Evolutionary conservation across 1,140 invertebrate genomes (phyloP).

Genomic region (Trypoxylus dichotomus): DNA sequence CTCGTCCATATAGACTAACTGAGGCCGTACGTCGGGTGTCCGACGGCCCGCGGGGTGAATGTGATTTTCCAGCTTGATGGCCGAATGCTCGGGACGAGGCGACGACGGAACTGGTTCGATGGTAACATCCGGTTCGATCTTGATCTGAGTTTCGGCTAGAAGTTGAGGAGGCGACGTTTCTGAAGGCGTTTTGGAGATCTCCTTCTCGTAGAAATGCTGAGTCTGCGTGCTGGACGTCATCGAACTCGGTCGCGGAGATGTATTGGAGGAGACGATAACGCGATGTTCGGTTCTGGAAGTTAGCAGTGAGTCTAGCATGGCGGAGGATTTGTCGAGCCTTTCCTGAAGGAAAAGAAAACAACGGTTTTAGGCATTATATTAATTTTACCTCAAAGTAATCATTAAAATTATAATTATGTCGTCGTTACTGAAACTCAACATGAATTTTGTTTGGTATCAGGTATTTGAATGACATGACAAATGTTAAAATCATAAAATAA

Average conservation of each 20-base stretch:
- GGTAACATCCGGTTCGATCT: constrained; percentile 28
- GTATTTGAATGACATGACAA: too few relatives aligned
- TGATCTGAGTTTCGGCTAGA: neutral
- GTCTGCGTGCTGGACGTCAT: neutral
- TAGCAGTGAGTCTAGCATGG: constrained; percentile 40
- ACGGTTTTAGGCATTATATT: too few relatives aligned
- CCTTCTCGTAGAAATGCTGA: neutral
- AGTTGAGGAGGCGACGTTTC: neutral
- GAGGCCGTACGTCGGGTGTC: neutral
- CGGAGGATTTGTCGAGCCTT: constrained; percentile 41
- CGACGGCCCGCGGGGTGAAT: neutral
- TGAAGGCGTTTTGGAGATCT: neutral
- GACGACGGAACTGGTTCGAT: constrained; percentile 3
- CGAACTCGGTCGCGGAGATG: neutral
- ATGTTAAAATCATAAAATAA: too few relatives aligned
- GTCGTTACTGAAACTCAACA: too few relatives aligned
- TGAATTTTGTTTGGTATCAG: too few relatives aligned
- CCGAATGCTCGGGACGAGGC: neutral
- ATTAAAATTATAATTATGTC: too few relatives aligned
- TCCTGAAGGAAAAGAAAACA: constrained; percentile 47
- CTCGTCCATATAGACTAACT: neutral
- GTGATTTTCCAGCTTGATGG: constrained; percentile 16
- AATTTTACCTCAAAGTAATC: too few relatives aligned
- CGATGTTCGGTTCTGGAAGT: neutral
- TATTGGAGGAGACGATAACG: neutral